Evolutionary conservation across 2,113 vertebrate species (phyloP).

Genomic region (Chrysochloris asiatica): DNA sequence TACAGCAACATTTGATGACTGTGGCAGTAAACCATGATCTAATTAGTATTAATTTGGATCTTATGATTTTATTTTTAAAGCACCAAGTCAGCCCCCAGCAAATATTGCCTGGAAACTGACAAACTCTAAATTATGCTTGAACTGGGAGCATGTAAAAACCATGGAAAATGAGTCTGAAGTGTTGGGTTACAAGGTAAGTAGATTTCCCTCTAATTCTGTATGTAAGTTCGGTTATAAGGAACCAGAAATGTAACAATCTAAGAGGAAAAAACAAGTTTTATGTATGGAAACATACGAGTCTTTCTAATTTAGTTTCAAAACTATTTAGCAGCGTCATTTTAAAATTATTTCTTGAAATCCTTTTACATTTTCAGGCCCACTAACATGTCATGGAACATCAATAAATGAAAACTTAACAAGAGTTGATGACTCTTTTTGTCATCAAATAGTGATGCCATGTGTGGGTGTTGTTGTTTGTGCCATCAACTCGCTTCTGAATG

Average conservation of each 20-base stretch:
- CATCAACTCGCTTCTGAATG: no score
- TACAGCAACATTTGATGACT: not conserved
- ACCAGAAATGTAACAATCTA: not conserved
- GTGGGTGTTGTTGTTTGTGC: no score
- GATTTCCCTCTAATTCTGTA: not conserved
- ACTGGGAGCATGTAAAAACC: constrained; percentile 93
- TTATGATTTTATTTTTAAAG: constrained; percentile 83
- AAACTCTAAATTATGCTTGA: constrained; percentile 92
- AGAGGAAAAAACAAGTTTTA: not conserved
- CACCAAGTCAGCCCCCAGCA: constrained; percentile 90
- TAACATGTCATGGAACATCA: not conserved
- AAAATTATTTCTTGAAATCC: not conserved
- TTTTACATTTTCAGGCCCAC: not conserved
- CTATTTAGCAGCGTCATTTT: not conserved
- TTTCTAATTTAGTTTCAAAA: not conserved
- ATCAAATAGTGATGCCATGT: not conserved
- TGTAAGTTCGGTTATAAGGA: not conserved
- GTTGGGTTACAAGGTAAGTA: constrained; percentile 92
- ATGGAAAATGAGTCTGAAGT: constrained; percentile 95
- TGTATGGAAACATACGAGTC: not conserved
- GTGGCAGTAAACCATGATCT: not conserved
- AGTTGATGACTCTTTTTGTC: not conserved
- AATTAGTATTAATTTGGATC: constrained; percentile 63
- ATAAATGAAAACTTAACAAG: not conserved
- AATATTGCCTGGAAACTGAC: constrained; percentile 93